Evolutionary conservation across 1,140 invertebrate species (phyloP).

Genomic region (Platyura marginata): DNA sequence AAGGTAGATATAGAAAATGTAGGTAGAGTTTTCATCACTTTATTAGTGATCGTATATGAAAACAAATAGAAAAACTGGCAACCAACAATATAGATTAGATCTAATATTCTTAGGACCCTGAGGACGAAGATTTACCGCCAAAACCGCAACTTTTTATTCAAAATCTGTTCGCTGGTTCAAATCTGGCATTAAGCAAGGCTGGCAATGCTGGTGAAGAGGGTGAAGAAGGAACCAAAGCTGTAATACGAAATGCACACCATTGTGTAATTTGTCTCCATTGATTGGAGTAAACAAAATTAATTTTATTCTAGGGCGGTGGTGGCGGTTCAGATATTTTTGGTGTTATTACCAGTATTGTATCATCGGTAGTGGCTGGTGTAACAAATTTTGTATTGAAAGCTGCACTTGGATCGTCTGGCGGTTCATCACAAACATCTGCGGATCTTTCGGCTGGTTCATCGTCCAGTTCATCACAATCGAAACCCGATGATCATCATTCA

Average conservation of each 20-base stretch:
- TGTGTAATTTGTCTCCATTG: too few relatives aligned
- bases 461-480: not conserved
- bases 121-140: slow-evolving; percentile 1
- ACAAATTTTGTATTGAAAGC: slow-evolving; percentile 2
- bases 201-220: not conserved
- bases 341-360: not conserved
- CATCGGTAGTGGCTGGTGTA: not conserved
- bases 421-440: not conserved
- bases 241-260: not conserved
- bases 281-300: too few relatives aligned
- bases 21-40: too few relatives aligned
- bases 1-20: too few relatives aligned
- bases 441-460: slow-evolving; percentile 1
- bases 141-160: slow-evolving; percentile 1
- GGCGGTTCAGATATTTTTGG: slow-evolving; percentile 1
- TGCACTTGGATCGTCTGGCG: slow-evolving; percentile 1
- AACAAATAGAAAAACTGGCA: too few relatives aligned
- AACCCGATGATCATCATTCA: not conserved
- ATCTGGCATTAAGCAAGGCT: not conserved
- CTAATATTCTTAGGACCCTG: slow-evolving; percentile 1
- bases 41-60: too few relatives aligned
- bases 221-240: not conserved
- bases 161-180: not conserved
- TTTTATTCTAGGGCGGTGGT: not conserved
- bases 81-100: too few relatives aligned